phyloP scores from a whole-genome alignment of 2,797 vertebrate species.

The Etheostoma nigrum region DNA sequence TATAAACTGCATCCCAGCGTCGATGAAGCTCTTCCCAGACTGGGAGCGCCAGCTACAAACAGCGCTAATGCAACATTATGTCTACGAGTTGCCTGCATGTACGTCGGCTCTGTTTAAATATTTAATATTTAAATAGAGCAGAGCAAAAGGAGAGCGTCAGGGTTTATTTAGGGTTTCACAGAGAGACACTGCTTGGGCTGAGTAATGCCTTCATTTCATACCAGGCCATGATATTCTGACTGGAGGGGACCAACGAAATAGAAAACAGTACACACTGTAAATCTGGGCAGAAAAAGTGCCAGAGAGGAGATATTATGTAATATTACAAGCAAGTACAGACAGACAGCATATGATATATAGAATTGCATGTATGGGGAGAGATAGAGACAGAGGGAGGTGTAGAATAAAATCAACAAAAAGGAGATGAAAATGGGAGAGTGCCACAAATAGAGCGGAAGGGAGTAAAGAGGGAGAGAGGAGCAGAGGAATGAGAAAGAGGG shows the following conservation, averaged over 20 bases:
- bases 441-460: too few relatives aligned
- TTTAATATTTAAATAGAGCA: slow-evolving; percentile 22
- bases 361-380: neutral
- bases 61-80: slow-evolving; percentile 31
- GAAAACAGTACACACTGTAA: slow-evolving; percentile 26
- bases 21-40: neutral
- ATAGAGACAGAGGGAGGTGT: too few relatives aligned
- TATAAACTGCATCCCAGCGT: neutral
- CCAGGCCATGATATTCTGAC: slow-evolving; percentile 23
- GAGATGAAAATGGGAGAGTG: neutral
- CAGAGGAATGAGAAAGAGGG: neutral
- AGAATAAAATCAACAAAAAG: too few relatives aligned
- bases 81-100: slow-evolving; percentile 21
- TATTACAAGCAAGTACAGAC: slow-evolving; percentile 1
- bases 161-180: slow-evolving; percentile 36
- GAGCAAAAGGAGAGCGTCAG: slow-evolving; percentile 27
- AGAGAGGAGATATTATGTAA: slow-evolving; percentile 9
- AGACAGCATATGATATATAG: neutral
- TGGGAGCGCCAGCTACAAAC: neutral
- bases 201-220: slow-evolving; percentile 54
- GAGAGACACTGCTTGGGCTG: slow-evolving; percentile 30
- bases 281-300: neutral
- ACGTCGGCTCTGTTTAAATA: slow-evolving; percentile 41
- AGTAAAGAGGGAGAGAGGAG: neutral
- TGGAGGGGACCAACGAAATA: neutral